Evolutionary conservation across 2,797 vertebrate species (phyloP).

Genomic region (Lagocephalus sceleratus): DNA sequence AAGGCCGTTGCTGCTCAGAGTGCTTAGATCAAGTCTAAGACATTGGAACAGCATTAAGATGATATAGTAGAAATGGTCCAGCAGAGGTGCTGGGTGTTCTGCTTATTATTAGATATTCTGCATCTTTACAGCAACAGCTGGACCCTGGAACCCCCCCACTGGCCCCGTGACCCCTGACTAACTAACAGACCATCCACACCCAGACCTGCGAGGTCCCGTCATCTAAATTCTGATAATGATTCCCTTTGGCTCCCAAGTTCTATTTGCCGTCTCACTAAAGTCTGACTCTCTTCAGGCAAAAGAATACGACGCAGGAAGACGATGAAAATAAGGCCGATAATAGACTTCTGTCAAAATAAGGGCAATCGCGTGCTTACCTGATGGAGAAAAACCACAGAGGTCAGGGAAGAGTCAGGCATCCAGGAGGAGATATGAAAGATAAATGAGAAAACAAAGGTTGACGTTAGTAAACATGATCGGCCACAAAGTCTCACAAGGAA

Average conservation of each 20-base stretch:
- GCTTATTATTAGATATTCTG: conserved; percentile 67
- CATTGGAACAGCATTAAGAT: conserved; percentile 61
- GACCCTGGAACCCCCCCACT: conserved; percentile 58
- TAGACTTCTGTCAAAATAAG: conserved; percentile 27
- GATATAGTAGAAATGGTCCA: conserved; percentile 52
- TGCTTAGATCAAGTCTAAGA: conserved; percentile 50
- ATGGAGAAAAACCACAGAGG: conserved; percentile 34
- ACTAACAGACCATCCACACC: conserved; percentile 29
- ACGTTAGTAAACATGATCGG: too few species aligned
- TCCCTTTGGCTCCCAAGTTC: too few species aligned
- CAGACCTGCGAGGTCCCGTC: too few species aligned
- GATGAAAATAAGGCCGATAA: conserved; percentile 22
- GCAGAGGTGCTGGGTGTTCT: conserved; percentile 55
- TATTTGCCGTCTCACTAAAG: too few species aligned
- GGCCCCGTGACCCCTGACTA: conserved; percentile 48
- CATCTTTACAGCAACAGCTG: conserved; percentile 66
- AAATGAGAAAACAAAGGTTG: conserved; percentile 31
- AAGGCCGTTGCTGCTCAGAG: conserved; percentile 36
- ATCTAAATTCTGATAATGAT: too few species aligned
- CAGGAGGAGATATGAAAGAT: conserved; percentile 49
- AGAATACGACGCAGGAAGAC: conserved; percentile 25
- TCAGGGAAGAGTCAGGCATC: conserved; percentile 31
- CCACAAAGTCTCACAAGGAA: too few species aligned
- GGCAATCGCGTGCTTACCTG: conserved; percentile 66
- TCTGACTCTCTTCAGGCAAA: conserved; percentile 23